Conservation (phyloP, 2,888 invertebrate species). For the Boloria euphrosyne region DNA sequence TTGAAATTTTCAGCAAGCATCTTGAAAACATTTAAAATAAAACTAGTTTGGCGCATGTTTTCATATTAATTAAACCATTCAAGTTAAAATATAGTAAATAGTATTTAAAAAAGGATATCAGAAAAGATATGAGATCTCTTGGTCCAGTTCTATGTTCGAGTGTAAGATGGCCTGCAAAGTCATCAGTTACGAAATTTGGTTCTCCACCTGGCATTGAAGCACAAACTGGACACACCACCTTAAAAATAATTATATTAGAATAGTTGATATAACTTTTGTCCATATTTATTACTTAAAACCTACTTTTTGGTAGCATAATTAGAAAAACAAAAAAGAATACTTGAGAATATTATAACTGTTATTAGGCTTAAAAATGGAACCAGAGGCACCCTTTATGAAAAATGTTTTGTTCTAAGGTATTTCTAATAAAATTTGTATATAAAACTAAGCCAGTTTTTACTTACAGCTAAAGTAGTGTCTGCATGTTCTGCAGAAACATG, state of each 20-base stretch:
- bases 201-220: constrained; percentile 98
- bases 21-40: not conserved
- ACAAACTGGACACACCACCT: constrained; percentile 97
- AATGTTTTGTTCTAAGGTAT: not conserved
- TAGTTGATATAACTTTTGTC: no score
- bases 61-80: not conserved
- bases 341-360: no score
- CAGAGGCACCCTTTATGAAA: no score
- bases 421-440: not conserved
- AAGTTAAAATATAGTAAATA: not conserved
- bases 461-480: constrained; percentile 94
- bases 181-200: constrained; percentile 98
- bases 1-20: no score
- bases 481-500: constrained; percentile 96
- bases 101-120: constrained; percentile 86
- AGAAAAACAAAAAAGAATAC: no score
- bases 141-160: constrained; percentile 95
- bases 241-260: constrained; percentile 35
- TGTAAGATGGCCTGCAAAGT: constrained; percentile 97
- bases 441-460: constrained; percentile 41
- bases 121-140: constrained; percentile 95
- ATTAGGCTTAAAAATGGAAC: no score
- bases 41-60: not conserved
- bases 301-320: no score
- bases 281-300: no score